Conservation (phyloP, 2,797 vertebrate species). For the Manis pentadactyla region DNA sequence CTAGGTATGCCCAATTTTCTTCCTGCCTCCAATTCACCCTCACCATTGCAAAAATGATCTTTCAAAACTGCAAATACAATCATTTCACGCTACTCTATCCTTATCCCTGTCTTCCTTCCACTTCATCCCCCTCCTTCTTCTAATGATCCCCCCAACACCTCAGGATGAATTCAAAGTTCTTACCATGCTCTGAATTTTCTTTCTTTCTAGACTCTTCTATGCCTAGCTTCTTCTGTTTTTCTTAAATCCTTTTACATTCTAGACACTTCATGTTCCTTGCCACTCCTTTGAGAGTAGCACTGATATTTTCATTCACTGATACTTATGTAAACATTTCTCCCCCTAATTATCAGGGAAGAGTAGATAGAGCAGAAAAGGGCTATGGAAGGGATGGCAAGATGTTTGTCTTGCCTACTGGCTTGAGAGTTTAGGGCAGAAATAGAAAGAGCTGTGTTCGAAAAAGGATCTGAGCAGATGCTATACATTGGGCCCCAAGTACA, state of each 20-base stretch:
- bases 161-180: constrained; percentile 6
- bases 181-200: neutral
- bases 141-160: neutral
- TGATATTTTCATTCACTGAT: neutral
- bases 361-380: neutral
- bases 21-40: neutral
- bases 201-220: neutral
- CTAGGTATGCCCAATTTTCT: neutral
- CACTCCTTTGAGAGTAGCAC: neutral
- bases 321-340: neutral
- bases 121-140: neutral
- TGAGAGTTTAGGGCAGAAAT: neutral
- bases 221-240: neutral
- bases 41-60: neutral
- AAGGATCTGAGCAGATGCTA: neutral
- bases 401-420: neutral
- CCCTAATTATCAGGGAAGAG: neutral
- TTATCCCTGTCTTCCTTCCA: neutral
- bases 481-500: neutral
- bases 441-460: neutral
- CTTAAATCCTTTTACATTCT: neutral
- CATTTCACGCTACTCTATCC: neutral
- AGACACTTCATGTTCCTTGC: neutral
- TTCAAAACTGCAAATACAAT: neutral
- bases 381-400: neutral